Evolutionary conservation across 2,797 vertebrate species (phyloP), one percentile per base, ranked within the genome.

Genomic region (Craterocephalus amniculus): DNA sequence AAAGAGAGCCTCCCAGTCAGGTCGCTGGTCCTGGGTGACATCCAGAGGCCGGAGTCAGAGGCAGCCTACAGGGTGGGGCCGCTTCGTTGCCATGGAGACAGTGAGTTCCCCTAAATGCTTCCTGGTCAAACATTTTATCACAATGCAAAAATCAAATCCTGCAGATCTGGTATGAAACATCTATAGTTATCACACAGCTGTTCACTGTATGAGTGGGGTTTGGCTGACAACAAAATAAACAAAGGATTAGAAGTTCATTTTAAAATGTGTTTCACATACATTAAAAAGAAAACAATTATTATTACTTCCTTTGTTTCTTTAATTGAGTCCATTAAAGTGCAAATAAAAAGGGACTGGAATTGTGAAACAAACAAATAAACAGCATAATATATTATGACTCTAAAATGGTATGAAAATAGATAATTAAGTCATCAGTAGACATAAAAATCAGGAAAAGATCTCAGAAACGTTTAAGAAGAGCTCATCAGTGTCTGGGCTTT

Each of bases 1-100:
- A 97, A 96, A 83, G 96, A 97, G 14, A 96, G 93, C 78, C 93
- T 99, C 36, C 97, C 97, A 0, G 93, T 99, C 31, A 94, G 93
- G 38, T 92, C 94, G 71, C 92, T 99, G 58, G 92, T 97, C 64
- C 89, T 98, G 72, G 96, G 96, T 31, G 97, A 99, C 78, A 83
- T 95, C 29, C 91, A 93, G 74, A 95, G 96, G 78, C 88, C 93
- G 0, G 95, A 93, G 29, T 97, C 97, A 0, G 96, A 97, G 91
- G 97, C 94, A 0, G 95, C 95, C 13, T 99, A 96, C 70, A 95
- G 90, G 85, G 91, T 99, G 54, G 97, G 97, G 0, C 95, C 96
- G 26, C 93, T 99, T 6, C 93, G 95, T 76, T 99, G 97, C 76
- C 91, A 74, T 51, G 97, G 96, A 77, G 97, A 99, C 85, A 94